Conservation (phyloP, 1,140 invertebrate genomes). For the Drosophila funebris region DNA sequence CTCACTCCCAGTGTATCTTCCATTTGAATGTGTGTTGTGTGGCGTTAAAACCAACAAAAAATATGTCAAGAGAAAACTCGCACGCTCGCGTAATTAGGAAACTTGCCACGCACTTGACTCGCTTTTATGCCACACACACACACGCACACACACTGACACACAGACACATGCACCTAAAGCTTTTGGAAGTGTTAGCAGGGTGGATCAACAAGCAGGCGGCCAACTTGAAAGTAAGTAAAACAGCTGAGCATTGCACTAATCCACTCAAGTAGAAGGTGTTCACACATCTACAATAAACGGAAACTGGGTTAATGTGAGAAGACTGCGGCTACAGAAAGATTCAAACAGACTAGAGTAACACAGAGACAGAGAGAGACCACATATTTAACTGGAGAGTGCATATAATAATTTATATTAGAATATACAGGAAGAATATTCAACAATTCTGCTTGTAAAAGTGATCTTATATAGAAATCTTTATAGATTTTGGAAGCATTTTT, state of each 20-base stretch:
- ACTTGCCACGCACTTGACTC: slow-evolving; percentile 74
- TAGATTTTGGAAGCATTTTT: too few relatives aligned
- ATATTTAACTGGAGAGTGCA: too few relatives aligned
- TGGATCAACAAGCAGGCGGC: slow-evolving; percentile 28
- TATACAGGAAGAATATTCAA: too few relatives aligned
- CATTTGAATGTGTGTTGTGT: slow-evolving; percentile 29
- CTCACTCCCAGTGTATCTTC: not conserved
- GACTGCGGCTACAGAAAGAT: not conserved
- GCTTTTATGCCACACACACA: slow-evolving; percentile 35
- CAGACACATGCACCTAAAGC: not conserved
- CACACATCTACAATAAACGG: slow-evolving; percentile 10
- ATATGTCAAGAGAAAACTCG: slow-evolving; percentile 68
- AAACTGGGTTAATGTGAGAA: slow-evolving; percentile 36
- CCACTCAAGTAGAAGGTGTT: slow-evolving; percentile 26
- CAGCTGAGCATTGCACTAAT: slow-evolving; percentile 23
- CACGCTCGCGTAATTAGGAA: slow-evolving; percentile 70
- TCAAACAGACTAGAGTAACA: not conserved
- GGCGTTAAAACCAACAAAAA: slow-evolving; percentile 37
- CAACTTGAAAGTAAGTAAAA: slow-evolving; percentile 41
- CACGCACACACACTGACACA: not conserved
- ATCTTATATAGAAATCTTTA: too few relatives aligned
- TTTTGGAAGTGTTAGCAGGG: not conserved
- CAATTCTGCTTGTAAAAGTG: too few relatives aligned
- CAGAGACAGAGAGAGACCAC: too few relatives aligned
- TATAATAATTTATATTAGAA: too few relatives aligned